Evolutionary conservation across 2,113 vertebrate genomes (phyloP).

Genomic region (Condylura cristata): DNA sequence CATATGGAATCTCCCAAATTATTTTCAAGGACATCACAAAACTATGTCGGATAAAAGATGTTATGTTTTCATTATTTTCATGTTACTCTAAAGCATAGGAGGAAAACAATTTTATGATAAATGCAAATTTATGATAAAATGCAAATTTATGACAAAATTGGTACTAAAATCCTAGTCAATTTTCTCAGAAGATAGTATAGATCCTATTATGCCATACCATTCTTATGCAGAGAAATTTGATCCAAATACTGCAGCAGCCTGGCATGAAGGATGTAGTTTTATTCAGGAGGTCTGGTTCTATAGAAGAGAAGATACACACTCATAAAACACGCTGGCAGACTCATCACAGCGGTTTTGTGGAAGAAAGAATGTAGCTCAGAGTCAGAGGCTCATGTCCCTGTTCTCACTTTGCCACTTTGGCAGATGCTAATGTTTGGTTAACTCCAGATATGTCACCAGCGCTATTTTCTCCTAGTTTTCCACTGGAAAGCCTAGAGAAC

Average conservation of each 20-base stretch:
- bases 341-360: neutral
- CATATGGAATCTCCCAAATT: neutral
- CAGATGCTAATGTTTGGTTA: neutral
- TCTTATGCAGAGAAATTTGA: neutral
- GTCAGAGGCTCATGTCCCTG: neutral
- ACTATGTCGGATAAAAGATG: neutral
- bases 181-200: neutral
- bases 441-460: neutral
- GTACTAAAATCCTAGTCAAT: neutral
- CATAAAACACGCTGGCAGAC: neutral
- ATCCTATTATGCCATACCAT: neutral
- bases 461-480: neutral
- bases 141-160: neutral
- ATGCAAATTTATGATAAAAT: neutral
- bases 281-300: neutral
- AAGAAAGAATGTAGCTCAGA: neutral
- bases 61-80: neutral
- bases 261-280: neutral
- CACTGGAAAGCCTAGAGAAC: neutral
- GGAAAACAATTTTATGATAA: neutral
- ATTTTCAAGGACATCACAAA: slow-evolving; percentile 2
- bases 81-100: neutral
- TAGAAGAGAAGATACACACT: neutral
- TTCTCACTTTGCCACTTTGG: neutral
- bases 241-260: neutral